Conservation (phyloP, 92 coral and sea anemone genomes). For the Porites evermanni region DNA sequence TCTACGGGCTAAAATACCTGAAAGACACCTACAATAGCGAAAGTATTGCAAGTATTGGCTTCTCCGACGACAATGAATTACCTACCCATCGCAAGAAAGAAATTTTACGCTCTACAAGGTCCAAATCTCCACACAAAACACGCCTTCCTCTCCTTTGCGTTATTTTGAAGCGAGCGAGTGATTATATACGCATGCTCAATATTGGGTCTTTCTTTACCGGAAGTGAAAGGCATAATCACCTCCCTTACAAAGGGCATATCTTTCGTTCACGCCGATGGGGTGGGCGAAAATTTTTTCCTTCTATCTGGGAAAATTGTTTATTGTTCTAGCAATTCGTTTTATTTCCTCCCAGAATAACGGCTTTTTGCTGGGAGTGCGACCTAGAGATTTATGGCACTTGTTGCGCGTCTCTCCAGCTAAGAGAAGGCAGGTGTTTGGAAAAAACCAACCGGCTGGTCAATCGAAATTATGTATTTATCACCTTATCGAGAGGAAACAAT, state of each 20-base stretch:
- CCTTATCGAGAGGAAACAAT: neutral
- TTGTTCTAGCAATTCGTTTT: no score
- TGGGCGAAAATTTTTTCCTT: no score
- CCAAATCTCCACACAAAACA: constrained; percentile 57
- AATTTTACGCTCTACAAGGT: constrained; percentile 48
- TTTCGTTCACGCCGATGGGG: neutral
- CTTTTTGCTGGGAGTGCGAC: no score
- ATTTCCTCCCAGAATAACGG: no score
- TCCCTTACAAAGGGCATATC: constrained; percentile 13
- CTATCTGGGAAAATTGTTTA: no score
- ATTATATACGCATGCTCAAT: constrained; percentile 66
- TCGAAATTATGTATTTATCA: constrained; percentile 4
- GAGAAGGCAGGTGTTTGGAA: neutral
- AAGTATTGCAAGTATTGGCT: constrained; percentile 30
- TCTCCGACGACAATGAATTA: constrained; percentile 18
- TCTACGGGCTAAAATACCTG: constrained; percentile 2
- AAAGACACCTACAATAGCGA: constrained; percentile 18
- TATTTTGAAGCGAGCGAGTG: constrained; percentile 65
- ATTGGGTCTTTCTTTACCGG: constrained; percentile 49
- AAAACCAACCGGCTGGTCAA: constrained; percentile 7
- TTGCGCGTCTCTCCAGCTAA: neutral
- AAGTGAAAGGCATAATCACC: constrained; percentile 40
- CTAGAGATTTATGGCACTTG: no score
- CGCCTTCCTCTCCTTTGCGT: constrained; percentile 60
- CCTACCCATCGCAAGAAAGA: constrained; percentile 70